Conservation (phyloP, 2,797 vertebrate genomes). For the Gobio occitaniae region DNA sequence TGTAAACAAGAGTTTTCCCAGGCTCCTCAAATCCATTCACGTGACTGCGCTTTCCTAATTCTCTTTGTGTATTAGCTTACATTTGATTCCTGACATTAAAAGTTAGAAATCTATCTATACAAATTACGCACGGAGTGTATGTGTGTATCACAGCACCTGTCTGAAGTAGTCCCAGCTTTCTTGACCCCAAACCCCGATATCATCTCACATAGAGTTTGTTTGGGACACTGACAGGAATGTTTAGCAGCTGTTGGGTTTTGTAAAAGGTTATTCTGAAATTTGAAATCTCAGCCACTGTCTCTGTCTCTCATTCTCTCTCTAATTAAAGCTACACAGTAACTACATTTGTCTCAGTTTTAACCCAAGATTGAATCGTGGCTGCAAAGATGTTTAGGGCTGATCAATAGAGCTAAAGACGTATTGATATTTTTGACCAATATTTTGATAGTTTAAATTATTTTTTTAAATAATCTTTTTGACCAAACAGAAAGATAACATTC, state of each 20-base stretch:
- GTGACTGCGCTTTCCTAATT: constrained; percentile 8
- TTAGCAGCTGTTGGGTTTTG: constrained; percentile 40
- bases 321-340: neutral
- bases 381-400: neutral
- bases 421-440: neutral
- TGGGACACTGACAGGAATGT: constrained; percentile 21
- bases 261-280: constrained; percentile 38
- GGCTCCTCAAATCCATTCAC: constrained; percentile 25
- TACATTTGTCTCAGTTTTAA: neutral
- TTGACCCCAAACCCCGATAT: constrained; percentile 15
- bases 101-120: neutral
- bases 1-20: constrained; percentile 50
- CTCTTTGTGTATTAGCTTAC: neutral
- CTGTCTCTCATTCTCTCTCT: neutral
- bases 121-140: neutral
- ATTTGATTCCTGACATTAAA: constrained; percentile 25
- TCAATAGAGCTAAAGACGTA: neutral
- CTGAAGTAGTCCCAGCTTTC: neutral
- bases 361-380: neutral
- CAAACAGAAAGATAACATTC: neutral
- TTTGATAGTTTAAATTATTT: neutral
- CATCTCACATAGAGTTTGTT: constrained; percentile 35
- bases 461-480: neutral
- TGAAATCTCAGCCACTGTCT: neutral
- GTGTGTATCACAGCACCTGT: constrained; percentile 35